Evolutionary conservation across 1,140 invertebrate genomes (phyloP).

Genomic region (Pseudomyrmex flavicornis): DNA sequence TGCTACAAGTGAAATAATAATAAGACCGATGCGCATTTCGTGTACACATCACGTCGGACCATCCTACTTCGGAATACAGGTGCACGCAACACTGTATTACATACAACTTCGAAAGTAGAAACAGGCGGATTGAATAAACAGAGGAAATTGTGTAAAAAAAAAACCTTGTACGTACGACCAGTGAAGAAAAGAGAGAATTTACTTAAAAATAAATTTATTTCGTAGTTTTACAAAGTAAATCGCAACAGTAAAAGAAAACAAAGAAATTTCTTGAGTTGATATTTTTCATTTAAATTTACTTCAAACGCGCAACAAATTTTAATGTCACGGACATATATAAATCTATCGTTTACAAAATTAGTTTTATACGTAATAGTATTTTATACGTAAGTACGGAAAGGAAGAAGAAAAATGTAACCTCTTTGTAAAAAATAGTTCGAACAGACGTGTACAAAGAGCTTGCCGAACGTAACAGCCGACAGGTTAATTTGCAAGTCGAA

Average conservation of each 20-base stretch:
- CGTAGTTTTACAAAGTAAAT: no score
- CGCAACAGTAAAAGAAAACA: no score
- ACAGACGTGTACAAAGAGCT: conserved; percentile 21
- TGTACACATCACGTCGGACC: conserved; percentile 17
- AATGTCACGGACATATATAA: no score
- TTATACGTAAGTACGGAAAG: no score
- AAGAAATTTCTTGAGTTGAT: no score
- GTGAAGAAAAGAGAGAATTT: no score
- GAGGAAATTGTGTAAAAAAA: not conserved
- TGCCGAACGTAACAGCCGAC: not conserved
- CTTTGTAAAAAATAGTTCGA: conserved; percentile 2
- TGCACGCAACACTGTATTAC: not conserved
- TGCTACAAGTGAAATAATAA: conserved; percentile 59
- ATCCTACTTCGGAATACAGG: not conserved
- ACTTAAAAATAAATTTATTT: no score
- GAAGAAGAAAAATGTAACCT: not conserved
- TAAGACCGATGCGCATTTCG: conserved; percentile 37
- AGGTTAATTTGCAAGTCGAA: conserved; percentile 34
- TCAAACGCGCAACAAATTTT: no score
- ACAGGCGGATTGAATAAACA: not conserved
- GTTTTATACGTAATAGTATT: no score
- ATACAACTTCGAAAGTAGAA: conserved; percentile 10
- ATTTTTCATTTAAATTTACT: no score
- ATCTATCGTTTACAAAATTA: no score
- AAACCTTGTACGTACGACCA: no score